These are phyloP conservation scores for Pterobdella sp. DNA, from an alignment of 2,888 invertebrate species.

Conservation along the genomic window DNA sequence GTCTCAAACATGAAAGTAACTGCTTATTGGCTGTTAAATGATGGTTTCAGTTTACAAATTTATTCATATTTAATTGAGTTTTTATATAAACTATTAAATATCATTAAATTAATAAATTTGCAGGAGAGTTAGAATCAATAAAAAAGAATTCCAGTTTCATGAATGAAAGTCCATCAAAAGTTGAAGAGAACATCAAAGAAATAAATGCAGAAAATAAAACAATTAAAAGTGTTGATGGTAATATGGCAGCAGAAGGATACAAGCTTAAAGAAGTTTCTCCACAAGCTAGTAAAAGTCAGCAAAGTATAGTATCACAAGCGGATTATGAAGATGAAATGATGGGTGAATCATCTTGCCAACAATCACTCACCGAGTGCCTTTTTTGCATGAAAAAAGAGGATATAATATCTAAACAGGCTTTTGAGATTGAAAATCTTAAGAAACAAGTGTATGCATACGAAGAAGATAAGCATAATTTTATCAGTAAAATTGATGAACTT, in stretches of 20 bases:
- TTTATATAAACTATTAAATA: background rate
- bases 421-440: constrained; percentile 7
- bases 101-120: background rate
- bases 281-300: background rate
- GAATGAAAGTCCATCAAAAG: too few relatives aligned
- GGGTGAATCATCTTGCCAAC: background rate
- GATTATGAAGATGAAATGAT: background rate
- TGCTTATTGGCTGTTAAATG: background rate
- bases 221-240: background rate
- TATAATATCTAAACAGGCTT: constrained; percentile 5
- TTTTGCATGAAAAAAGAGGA: constrained; percentile 9
- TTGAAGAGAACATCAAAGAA: too few relatives aligned
- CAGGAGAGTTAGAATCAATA: too few relatives aligned
- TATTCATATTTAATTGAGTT: background rate
- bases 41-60: background rate
- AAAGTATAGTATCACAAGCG: background rate
- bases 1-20: constrained; percentile 29
- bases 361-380: background rate
- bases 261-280: too few relatives aligned
- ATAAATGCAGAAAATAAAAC: background rate
- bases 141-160: too few relatives aligned
- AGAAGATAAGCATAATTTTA: background rate
- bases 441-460: background rate
- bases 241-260: background rate
- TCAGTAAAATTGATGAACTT: background rate